These are phyloP conservation scores for Scaptomyza graminum DNA, from an alignment of 1,140 invertebrate genomes.

Conservation along the genomic window DNA sequence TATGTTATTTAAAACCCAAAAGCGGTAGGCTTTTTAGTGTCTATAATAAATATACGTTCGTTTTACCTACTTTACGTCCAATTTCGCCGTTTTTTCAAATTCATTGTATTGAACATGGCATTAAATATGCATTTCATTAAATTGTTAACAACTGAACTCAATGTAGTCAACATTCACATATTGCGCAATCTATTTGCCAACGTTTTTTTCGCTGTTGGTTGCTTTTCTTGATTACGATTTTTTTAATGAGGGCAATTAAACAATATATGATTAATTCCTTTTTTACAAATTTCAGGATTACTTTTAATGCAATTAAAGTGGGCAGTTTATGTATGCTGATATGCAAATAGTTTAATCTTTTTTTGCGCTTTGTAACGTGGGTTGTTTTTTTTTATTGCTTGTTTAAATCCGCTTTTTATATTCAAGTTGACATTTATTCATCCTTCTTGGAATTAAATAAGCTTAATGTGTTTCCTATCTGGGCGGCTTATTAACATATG, in stretches of 20 bases:
- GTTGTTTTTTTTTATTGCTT: too few relatives aligned
- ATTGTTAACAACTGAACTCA: not conserved
- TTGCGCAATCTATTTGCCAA: constrained; percentile 6
- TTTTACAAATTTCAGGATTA: constrained; percentile 12
- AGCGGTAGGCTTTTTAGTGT: too few relatives aligned
- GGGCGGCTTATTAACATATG: too few relatives aligned
- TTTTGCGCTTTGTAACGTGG: too few relatives aligned
- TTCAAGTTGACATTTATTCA: too few relatives aligned
- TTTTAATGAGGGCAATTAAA: constrained; percentile 16
- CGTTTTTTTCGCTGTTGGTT: not conserved
- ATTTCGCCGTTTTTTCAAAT: not conserved
- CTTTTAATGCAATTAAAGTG: constrained; percentile 2
- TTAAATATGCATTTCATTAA: constrained; percentile 21
- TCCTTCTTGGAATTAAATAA: too few relatives aligned
- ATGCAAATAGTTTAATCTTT: too few relatives aligned
- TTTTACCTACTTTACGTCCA: not conserved
- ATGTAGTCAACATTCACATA: constrained; percentile 9
- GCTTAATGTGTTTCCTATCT: too few relatives aligned
- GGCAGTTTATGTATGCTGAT: too few relatives aligned
- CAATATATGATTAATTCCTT: not conserved
- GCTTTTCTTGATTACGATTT: not conserved
- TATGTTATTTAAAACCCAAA: too few relatives aligned
- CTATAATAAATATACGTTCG: constrained; percentile 17
- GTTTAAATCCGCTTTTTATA: too few relatives aligned
- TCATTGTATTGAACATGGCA: constrained; percentile 8